These are phyloP conservation scores for Cyphomyrmex costatus DNA, from an alignment of 1,140 invertebrate genomes.

Conservation along the genomic window DNA sequence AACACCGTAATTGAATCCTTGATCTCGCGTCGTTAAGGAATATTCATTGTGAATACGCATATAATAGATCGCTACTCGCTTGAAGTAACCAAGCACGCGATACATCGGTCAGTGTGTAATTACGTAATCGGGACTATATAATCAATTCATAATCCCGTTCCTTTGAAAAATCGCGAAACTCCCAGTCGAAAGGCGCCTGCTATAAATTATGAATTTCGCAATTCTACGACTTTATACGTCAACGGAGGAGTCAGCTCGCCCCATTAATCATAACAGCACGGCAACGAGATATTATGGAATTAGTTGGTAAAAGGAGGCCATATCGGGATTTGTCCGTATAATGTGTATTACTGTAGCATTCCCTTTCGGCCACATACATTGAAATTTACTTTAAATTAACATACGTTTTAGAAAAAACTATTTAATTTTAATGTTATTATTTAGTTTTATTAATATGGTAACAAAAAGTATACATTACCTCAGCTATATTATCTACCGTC, in stretches of 20 bases:
- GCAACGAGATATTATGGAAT: constrained; percentile 53
- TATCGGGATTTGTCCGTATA: constrained; percentile 14
- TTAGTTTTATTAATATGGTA: not conserved
- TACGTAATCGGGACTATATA: constrained; percentile 43
- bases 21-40: constrained; percentile 39
- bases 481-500: too few species aligned
- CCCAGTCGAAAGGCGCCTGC: constrained; percentile 32
- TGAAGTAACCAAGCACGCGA: constrained; percentile 14
- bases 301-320: constrained; percentile 52
- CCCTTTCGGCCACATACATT: not conserved
- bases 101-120: constrained; percentile 49
- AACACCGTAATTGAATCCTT: constrained; percentile 53
- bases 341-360: constrained; percentile 14
- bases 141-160: constrained; percentile 54
- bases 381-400: constrained; percentile 9
- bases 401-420: not conserved
- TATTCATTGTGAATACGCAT: constrained; percentile 42
- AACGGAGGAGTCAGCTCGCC: constrained; percentile 55
- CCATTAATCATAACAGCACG: constrained; percentile 50
- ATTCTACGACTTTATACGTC: constrained; percentile 56
- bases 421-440: not conserved
- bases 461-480: not conserved
- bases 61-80: constrained; percentile 28
- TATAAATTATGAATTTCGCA: constrained; percentile 64
- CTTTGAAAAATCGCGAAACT: constrained; percentile 53